A percentile compares a stretch with the other conserved stretches of the same genome.
Evolutionary conservation across 2,113 vertebrate genomes (phyloP).

Genomic region (Petrocephalus microphthalmus): DNA sequence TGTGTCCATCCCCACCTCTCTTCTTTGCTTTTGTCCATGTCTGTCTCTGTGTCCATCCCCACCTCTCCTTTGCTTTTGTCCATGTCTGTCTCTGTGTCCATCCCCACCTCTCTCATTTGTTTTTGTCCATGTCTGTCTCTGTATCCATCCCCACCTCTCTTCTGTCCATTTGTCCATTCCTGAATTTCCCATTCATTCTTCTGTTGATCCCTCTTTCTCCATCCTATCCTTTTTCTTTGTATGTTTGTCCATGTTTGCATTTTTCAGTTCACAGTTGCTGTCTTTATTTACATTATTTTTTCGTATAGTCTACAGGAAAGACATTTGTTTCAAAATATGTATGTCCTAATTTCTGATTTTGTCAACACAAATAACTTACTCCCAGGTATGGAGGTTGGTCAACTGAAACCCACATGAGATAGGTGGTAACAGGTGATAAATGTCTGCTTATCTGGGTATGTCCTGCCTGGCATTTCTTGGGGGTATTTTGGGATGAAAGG

Average conservation of each 20-base stretch:
- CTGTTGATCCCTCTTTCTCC: not conserved
- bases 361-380: not conserved
- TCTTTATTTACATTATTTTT: not conserved
- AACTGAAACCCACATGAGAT: not conserved
- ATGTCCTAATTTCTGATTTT: not conserved
- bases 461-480: not conserved
- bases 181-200: not conserved
- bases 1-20: not conserved
- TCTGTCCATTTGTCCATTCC: too few relatives aligned
- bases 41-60: not conserved
- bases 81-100: not conserved
- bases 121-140: not conserved
- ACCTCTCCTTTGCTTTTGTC: not conserved
- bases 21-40: not conserved
- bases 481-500: conserved; percentile 4
- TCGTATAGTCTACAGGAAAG: not conserved
- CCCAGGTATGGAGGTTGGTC: not conserved
- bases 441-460: not conserved
- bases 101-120: not conserved
- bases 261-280: not conserved
- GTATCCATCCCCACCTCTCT: not conserved
- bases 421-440: not conserved
- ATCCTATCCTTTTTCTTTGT: not conserved
- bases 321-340: not conserved
- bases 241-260: not conserved